These are phyloP conservation scores for Pantala flavescens DNA, from an alignment of 1,140 invertebrate species.

Conservation along the genomic window DNA sequence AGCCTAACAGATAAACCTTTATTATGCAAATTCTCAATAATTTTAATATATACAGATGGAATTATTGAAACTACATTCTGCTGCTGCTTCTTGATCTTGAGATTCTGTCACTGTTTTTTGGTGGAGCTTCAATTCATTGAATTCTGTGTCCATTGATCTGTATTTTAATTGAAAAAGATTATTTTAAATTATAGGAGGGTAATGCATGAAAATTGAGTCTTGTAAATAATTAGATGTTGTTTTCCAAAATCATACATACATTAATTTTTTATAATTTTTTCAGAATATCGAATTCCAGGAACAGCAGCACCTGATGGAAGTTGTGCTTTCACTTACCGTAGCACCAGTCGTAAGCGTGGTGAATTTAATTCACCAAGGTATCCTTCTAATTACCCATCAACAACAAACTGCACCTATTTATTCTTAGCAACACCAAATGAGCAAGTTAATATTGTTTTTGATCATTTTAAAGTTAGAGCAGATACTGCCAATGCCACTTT, in stretches of 20 bases:
- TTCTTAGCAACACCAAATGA: slow-evolving; percentile 77
- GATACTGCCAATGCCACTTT: slow-evolving; percentile 44
- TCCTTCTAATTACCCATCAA: slow-evolving; percentile 89
- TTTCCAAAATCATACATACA: background rate
- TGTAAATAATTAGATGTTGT: no score
- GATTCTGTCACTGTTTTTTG: no score
- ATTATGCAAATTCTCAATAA: no score
- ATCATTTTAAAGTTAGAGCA: slow-evolving; percentile 79
- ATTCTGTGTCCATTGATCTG: no score
- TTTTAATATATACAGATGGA: no score
- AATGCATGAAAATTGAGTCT: no score
- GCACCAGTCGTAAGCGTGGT: slow-evolving; percentile 70
- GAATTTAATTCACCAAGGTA: slow-evolving; percentile 92
- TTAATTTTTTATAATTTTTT: slow-evolving; percentile 21
- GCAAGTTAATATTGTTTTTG: slow-evolving; percentile 84
- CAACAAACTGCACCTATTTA: slow-evolving; percentile 84
- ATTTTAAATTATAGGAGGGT: no score
- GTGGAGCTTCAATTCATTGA: no score
- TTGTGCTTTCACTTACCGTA: slow-evolving; percentile 85
- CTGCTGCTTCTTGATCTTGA: no score
- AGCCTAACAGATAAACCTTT: no score
- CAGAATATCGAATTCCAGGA: slow-evolving; percentile 88
- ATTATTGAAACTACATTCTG: no score
- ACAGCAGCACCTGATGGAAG: slow-evolving; percentile 80
- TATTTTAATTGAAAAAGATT: no score